These are phyloP conservation scores for Plecotus auritus DNA, from an alignment of 2,113 vertebrate species.

Conservation along the genomic window DNA sequence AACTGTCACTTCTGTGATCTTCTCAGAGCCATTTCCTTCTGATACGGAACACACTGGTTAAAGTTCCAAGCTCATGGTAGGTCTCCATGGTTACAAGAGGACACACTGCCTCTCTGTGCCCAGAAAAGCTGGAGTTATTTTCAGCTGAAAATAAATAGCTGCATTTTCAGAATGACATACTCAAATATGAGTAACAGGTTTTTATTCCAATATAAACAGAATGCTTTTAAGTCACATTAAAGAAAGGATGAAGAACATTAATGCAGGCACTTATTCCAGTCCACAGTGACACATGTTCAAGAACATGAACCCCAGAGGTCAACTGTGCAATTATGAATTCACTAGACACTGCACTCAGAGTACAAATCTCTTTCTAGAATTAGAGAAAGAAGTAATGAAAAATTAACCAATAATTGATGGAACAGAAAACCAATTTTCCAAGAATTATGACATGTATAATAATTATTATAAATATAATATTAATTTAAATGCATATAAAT, in stretches of 20 bases:
- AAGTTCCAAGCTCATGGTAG: constrained; percentile 57
- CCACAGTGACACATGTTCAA: constrained; percentile 31
- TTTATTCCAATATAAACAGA: constrained; percentile 39
- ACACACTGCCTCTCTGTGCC: constrained; percentile 60
- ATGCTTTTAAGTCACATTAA: constrained; percentile 58
- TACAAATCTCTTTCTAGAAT: constrained; percentile 49
- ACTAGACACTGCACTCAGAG: constrained; percentile 36
- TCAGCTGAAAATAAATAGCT: constrained; percentile 61
- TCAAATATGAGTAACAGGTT: constrained; percentile 37
- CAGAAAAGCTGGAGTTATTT: constrained; percentile 63
- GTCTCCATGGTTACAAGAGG: constrained; percentile 81
- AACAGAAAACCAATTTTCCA: background rate
- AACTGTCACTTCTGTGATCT: background rate
- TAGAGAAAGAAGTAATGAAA: constrained; percentile 44
- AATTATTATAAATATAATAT: background rate
- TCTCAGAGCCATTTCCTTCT: constrained; percentile 36
- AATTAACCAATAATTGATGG: background rate
- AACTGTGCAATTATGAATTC: constrained; percentile 58
- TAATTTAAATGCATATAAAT: background rate
- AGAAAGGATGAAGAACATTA: constrained; percentile 20
- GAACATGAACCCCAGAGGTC: constrained; percentile 38
- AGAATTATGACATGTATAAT: background rate
- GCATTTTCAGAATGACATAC: constrained; percentile 60
- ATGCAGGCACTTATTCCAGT: constrained; percentile 21
- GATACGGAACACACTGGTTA: constrained; percentile 20